These are phyloP conservation scores for Clusia tigrina DNA, from an alignment of 2,888 invertebrate genomes.

Conservation along the genomic window DNA sequence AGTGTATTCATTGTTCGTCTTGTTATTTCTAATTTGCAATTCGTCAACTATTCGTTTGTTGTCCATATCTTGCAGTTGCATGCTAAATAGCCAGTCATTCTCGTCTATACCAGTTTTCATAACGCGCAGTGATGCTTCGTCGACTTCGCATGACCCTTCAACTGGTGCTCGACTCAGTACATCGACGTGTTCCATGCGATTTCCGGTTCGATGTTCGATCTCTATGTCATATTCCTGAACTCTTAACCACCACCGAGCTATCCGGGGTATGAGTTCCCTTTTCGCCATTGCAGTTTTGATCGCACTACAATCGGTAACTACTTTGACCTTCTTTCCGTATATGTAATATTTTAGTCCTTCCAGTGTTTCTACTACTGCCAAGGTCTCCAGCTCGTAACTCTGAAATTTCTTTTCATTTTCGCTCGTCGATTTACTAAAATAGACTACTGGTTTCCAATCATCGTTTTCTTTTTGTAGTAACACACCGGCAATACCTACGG, in stretches of 20 bases:
- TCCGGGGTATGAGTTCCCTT: conserved; percentile 28
- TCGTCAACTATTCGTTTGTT: background rate
- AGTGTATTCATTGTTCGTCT: too few relatives aligned
- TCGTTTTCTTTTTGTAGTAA: conserved; percentile 15
- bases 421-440: conserved; percentile 18
- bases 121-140: conserved; percentile 15
- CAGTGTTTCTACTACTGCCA: conserved; percentile 32
- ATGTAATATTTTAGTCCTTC: conserved; percentile 33
- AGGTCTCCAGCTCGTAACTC: conserved; percentile 53
- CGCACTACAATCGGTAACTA: conserved; percentile 25
- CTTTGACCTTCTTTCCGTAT: conserved; percentile 26
- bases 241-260: conserved; percentile 37
- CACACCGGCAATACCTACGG: conserved; percentile 6
- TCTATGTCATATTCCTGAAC: conserved; percentile 37
- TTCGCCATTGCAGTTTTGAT: conserved; percentile 25
- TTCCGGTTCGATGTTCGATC: conserved; percentile 29
- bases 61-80: too few relatives aligned
- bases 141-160: conserved; percentile 18
- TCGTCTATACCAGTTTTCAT: too few relatives aligned
- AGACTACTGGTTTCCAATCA: conserved; percentile 23
- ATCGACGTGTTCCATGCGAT: conserved; percentile 27
- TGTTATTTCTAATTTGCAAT: too few relatives aligned
- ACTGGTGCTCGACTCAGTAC: conserved; percentile 25
- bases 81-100: too few relatives aligned
- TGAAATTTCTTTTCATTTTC: conserved; percentile 39